Base-by-base conservation (phyloP, 2,797 vertebrate species). In the Holocentrus rufus region DNA sequence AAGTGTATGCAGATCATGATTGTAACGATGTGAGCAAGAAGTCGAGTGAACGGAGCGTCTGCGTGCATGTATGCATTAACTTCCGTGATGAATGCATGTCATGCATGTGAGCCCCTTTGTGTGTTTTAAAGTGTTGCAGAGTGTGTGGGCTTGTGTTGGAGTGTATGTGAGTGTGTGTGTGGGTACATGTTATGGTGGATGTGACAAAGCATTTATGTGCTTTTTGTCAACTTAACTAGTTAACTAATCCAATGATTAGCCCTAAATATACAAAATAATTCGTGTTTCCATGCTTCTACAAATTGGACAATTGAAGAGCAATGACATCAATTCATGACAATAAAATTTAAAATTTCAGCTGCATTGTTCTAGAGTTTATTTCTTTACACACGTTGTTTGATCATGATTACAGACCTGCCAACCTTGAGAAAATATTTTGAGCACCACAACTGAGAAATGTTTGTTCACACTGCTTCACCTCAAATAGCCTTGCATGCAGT, bases 1-100 rank as follows among this genome's bases (percentile, higher is more conserved):
- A 85, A 89, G 88, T 88, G 83, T 44, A 13, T 79, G 83, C 83
- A 79, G 88, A 90, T 81, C 79, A 53, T 79, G 34, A 59, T 53
- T 65, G 61, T 77, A 85, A 87, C 82, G 85, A 82, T 44, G 31
- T 60, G 61, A 76, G 23, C 50, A 77, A 69, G 77, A 31, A 81
- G 59, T 46, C 1, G 6, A 59, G 72, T 79, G 31, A 2, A 79
- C 77, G 10, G 34, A 1, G 62, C 30, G 11, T 70, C 27, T 62
- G 66, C 25, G 60, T 78, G 66, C 54, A 58, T 23, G 20, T 14
- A 31, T 5, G n/a, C 31, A 44, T 39, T 18, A 74, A 56, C 58
- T 60, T 64, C 64, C 83, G 56, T 20, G 44, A 49, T 5, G 55
- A 72, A 58, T 39, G 57, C 18, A 13, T 20, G 53, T 20, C 17